phyloP scores from a whole-genome alignment of 2,888 invertebrate genomes.

The Mythimna albipuncta region DNA sequence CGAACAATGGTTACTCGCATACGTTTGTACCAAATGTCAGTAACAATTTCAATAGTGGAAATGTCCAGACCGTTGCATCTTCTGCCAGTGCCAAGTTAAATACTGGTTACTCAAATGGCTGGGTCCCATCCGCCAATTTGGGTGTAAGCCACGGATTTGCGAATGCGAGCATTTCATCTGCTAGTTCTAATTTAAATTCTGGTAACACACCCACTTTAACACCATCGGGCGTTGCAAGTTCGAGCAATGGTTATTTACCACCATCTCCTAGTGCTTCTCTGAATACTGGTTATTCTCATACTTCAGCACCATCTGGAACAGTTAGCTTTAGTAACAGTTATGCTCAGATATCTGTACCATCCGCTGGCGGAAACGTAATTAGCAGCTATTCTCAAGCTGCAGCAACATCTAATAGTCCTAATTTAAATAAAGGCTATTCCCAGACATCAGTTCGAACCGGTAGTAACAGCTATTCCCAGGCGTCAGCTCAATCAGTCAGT shows the following conservation, averaged over 20 bases:
- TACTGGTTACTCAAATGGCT: slow-evolving; percentile 25
- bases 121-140: background rate
- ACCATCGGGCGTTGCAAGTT: slow-evolving; percentile 1
- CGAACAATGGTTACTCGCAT: slow-evolving; percentile 22
- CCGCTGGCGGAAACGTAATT: slow-evolving; percentile 1
- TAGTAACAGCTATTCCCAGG: background rate
- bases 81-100: slow-evolving; percentile 18
- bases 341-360: slow-evolving; percentile 21
- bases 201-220: slow-evolving; percentile 19
- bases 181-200: slow-evolving; percentile 2
- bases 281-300: slow-evolving; percentile 38
- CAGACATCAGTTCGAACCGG: background rate
- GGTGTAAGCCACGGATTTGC: background rate
- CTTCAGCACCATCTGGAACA: slow-evolving; percentile 1
- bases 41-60: slow-evolving; percentile 23
- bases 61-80: slow-evolving; percentile 6
- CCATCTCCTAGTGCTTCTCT: slow-evolving; percentile 7
- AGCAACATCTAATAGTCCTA: background rate
- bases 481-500: background rate
- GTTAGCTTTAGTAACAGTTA: slow-evolving; percentile 19
- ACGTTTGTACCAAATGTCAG: background rate
- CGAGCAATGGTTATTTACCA: slow-evolving; percentile 8
- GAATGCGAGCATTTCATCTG: background rate
- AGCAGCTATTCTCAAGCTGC: slow-evolving; percentile 19
- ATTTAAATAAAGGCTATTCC: slow-evolving; percentile 11